Conservation (phyloP, 2,888 invertebrate species). For the Leptura quadrifasciata region DNA sequence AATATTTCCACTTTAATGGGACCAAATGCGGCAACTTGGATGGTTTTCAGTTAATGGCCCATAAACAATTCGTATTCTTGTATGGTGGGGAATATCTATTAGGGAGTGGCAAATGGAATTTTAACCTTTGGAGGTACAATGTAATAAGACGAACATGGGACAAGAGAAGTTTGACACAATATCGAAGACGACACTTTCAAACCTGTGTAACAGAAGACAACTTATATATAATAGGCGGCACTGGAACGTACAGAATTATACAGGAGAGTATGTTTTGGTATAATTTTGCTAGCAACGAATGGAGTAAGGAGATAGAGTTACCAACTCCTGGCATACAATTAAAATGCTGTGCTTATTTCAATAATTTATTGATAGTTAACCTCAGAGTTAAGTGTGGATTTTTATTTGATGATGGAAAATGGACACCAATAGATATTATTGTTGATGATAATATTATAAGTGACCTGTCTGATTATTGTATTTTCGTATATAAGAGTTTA, state of each 20-base stretch:
- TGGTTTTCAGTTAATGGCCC: conserved; percentile 65
- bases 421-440: conserved; percentile 58
- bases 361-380: conserved; percentile 65
- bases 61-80: conserved; percentile 68
- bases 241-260: conserved; percentile 63
- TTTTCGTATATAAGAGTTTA: conserved; percentile 63
- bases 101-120: conserved; percentile 69
- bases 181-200: conserved; percentile 70
- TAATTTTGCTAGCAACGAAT: conserved; percentile 64
- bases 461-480: conserved; percentile 56
- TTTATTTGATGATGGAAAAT: conserved; percentile 59
- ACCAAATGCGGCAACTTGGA: conserved; percentile 58
- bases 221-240: conserved; percentile 68
- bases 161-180: conserved; percentile 64
- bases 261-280: conserved; percentile 69
- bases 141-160: conserved; percentile 67
- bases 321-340: conserved; percentile 63
- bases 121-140: conserved; percentile 68
- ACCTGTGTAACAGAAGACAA: conserved; percentile 66
- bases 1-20: conserved; percentile 51
- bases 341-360: conserved; percentile 66
- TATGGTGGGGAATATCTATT: conserved; percentile 69
- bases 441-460: conserved; percentile 51
- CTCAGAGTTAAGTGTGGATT: conserved; percentile 62
- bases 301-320: conserved; percentile 62